A percentile compares a stretch with the other conserved stretches of the same genome.
Evolutionary conservation across 2,113 vertebrate genomes (phyloP).

Genomic region (Cololabis saira): DNA sequence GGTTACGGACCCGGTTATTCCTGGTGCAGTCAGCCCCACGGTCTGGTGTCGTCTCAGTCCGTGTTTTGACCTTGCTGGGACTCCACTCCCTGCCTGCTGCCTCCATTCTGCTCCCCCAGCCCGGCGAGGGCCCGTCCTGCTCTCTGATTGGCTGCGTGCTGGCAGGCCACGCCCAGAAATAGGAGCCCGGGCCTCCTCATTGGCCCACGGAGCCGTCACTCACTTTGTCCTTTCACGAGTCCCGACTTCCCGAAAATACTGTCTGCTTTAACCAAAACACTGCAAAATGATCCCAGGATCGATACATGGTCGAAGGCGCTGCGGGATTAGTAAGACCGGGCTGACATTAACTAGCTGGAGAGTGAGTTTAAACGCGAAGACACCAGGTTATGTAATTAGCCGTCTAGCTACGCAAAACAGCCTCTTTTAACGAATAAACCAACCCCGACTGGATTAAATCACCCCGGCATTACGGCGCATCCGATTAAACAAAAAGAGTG

Average conservation of each 20-base stretch:
- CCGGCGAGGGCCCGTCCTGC: conserved; percentile 16
- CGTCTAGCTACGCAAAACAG: conserved; percentile 30
- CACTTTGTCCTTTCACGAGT: conserved; percentile 73
- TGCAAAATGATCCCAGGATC: neutral
- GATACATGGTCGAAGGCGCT: neutral
- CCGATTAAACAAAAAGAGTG: too few species aligned
- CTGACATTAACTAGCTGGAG: too few species aligned
- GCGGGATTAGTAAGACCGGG: neutral
- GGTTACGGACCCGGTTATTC: too few species aligned
- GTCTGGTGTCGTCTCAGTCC: neutral
- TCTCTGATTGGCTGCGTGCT: conserved; percentile 50
- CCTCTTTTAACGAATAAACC: conserved; percentile 3
- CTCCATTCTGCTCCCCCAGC: conserved; percentile 20
- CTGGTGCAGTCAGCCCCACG: neutral
- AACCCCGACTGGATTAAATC: neutral
- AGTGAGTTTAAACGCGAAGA: neutral
- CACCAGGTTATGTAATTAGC: conserved; percentile 53
- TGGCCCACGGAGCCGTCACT: conserved; percentile 45
- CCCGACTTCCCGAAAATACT: conserved; percentile 57
- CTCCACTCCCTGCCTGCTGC: conserved; percentile 25
- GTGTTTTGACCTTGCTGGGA: conserved; percentile 81
- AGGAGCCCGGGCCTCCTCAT: neutral
- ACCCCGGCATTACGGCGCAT: neutral
- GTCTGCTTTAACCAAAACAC: conserved; percentile 23
- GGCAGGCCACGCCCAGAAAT: conserved; percentile 13